phyloP scores from a whole-genome alignment of 2,888 invertebrate species.

The Drosophila colorata region DNA sequence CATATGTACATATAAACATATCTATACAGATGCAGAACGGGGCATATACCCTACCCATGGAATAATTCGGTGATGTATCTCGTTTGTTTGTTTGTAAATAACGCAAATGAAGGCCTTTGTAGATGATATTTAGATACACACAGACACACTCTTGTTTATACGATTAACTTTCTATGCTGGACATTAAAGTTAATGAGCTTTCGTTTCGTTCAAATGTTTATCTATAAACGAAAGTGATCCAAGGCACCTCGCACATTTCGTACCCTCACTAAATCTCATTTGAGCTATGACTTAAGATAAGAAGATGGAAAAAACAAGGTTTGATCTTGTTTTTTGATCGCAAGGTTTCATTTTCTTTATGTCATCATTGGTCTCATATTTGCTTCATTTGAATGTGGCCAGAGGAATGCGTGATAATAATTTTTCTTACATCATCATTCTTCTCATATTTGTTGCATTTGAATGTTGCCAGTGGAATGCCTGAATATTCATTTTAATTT shows the following conservation, averaged over 20 bases:
- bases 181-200: constrained; percentile 71
- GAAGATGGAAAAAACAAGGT: not conserved
- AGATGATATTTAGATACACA: constrained; percentile 28
- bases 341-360: not conserved
- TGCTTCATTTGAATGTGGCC: not conserved
- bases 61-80: constrained; percentile 12
- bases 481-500: not conserved
- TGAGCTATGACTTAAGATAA: constrained; percentile 18
- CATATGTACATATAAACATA: constrained; percentile 28
- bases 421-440: not conserved
- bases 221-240: constrained; percentile 38
- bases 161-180: constrained; percentile 41
- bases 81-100: constrained; percentile 66
- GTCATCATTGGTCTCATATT: not conserved
- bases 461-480: not conserved
- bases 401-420: not conserved
- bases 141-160: constrained; percentile 5
- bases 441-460: not conserved
- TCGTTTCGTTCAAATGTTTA: constrained; percentile 59
- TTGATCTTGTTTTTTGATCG: not conserved
- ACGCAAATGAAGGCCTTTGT: constrained; percentile 54
- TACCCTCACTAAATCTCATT: constrained; percentile 12
- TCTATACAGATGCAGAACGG: constrained; percentile 34
- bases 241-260: constrained; percentile 8
- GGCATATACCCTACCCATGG: constrained; percentile 1